A percentile compares a stretch with the other conserved stretches of the same genome.
Evolutionary conservation across 2,797 vertebrate species (phyloP).

Genomic region (Lemur catta): DNA sequence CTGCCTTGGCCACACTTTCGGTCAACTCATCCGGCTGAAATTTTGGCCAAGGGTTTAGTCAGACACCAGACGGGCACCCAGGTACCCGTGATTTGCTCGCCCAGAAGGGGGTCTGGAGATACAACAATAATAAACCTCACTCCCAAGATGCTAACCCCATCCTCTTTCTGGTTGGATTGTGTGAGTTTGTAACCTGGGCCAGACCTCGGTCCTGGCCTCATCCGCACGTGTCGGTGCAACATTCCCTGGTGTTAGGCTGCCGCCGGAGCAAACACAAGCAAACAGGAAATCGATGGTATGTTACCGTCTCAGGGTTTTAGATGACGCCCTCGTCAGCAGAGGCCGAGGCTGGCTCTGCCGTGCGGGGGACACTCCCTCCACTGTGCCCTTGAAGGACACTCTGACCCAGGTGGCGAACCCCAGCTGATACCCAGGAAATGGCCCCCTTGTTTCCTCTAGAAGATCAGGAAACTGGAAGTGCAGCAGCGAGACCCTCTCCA

Average conservation of each 20-base stretch:
- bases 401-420: accelerated
- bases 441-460: neutral
- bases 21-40: slow-evolving; percentile 72
- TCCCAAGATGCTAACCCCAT: neutral
- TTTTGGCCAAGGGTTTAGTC: slow-evolving; percentile 69
- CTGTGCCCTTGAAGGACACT: accelerated
- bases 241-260: neutral
- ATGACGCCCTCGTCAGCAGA: neutral
- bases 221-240: neutral
- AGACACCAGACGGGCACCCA: neutral
- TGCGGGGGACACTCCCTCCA: accelerated
- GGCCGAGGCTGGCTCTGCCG: neutral
- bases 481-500: slow-evolving; percentile 77
- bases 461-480: slow-evolving; percentile 66
- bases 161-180: neutral
- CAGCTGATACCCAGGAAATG: neutral
- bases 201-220: neutral
- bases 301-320: neutral
- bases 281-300: neutral
- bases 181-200: neutral
- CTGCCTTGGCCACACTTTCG: slow-evolving; percentile 73
- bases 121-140: accelerated
- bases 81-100: neutral
- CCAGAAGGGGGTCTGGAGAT: neutral
- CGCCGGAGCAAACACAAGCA: neutral